phyloP scores from a whole-genome alignment of 23 tunicate species.

The Corella eumyota region DNA sequence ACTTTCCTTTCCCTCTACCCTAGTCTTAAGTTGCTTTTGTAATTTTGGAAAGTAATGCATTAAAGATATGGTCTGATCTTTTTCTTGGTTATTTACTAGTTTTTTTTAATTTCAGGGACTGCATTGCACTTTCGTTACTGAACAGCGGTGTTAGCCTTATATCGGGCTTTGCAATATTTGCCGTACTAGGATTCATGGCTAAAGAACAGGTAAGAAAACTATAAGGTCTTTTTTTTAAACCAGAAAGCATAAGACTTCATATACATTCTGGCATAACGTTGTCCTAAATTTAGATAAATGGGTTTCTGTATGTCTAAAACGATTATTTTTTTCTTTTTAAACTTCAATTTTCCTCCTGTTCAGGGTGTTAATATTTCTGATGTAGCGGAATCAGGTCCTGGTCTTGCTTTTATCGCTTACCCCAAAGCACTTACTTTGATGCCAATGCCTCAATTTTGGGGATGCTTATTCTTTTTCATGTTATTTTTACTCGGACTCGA shows the following conservation, averaged over 20 bases:
- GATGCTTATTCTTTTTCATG: constrained; percentile 86
- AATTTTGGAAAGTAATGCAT: too few species aligned
- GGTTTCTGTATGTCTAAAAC: too few species aligned
- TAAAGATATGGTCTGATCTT: too few species aligned
- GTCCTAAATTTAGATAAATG: too few species aligned
- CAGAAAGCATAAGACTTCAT: neutral
- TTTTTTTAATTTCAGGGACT: constrained; percentile 34
- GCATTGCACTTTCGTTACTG: constrained; percentile 35
- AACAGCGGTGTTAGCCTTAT: constrained; percentile 75
- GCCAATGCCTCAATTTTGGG: constrained; percentile 94
- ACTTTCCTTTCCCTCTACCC: too few species aligned
- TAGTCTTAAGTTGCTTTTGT: too few species aligned
- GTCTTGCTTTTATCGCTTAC: constrained; percentile 90
- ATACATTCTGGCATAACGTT: too few species aligned
- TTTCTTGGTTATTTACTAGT: too few species aligned
- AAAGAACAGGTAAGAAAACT: constrained; percentile 38
- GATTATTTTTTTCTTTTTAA: too few species aligned
- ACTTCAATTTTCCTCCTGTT: neutral
- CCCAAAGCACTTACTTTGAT: constrained; percentile 83
- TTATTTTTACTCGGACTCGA: constrained; percentile 82
- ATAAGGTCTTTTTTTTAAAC: neutral
- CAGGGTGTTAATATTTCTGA: constrained; percentile 42
- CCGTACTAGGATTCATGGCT: constrained; percentile 91
- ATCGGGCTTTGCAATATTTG: constrained; percentile 79
- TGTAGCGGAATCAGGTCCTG: constrained; percentile 92